Conservation (phyloP, 2,797 vertebrate species). For the Eospalax fontanierii region DNA sequence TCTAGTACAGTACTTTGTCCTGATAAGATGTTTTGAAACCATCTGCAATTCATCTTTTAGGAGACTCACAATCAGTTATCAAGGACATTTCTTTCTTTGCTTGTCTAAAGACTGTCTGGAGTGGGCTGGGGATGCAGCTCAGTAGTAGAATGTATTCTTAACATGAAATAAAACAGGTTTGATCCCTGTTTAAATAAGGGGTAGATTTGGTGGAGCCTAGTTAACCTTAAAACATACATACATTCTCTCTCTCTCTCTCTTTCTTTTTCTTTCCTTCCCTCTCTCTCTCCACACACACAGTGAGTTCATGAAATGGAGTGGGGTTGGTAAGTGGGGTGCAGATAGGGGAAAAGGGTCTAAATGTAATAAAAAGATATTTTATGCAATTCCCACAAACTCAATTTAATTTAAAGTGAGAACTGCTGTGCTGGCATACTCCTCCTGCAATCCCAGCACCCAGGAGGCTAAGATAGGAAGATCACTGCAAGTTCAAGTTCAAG, state of each 20-base stretch:
- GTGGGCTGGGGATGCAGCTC: background rate
- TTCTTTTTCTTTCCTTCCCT: no score
- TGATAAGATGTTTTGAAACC: background rate
- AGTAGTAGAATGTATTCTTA: background rate
- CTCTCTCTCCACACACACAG: no score
- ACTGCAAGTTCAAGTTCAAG: background rate
- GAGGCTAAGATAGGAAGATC: background rate
- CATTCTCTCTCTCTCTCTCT: no score
- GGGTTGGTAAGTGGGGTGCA: no score
- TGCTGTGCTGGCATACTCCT: background rate
- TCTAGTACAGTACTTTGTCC: background rate
- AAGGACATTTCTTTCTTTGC: background rate
- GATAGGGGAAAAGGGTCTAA: no score
- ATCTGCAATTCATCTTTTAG: background rate
- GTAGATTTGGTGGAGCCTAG: no score
- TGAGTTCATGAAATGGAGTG: no score
- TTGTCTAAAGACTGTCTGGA: constrained; percentile 9
- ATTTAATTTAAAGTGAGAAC: no score
- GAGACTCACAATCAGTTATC: background rate
- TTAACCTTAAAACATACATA: no score
- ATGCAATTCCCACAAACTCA: no score
- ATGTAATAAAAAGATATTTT: no score
- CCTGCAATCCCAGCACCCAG: background rate
- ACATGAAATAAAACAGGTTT: background rate
- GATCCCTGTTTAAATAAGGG: background rate